phyloP scores from a whole-genome alignment of 2,888 invertebrate species.

The Mesoligia furuncula region DNA sequence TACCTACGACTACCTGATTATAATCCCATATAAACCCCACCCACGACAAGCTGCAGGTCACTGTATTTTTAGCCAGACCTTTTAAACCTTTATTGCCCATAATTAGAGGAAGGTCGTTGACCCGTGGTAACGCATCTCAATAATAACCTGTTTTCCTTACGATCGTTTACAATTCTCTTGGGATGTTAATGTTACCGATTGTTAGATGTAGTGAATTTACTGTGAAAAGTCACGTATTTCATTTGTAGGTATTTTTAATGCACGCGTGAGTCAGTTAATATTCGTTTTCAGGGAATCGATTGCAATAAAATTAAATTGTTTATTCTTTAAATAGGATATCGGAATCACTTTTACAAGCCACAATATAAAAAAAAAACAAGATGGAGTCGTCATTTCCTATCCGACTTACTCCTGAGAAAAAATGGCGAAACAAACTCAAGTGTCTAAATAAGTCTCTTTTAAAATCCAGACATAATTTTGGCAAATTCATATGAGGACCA shows the following conservation, averaged over 20 bases:
- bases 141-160: slow-evolving; percentile 55
- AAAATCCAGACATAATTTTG: no score
- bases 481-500: no score
- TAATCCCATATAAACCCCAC: neutral
- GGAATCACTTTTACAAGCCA: no score
- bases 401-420: no score
- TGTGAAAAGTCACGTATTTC: slow-evolving; percentile 22
- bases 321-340: no score
- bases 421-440: no score
- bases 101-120: slow-evolving; percentile 59
- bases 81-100: slow-evolving; percentile 57
- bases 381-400: no score
- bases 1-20: slow-evolving; percentile 21
- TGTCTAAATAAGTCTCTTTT: no score
- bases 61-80: slow-evolving; percentile 53
- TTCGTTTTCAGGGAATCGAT: neutral
- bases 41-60: slow-evolving; percentile 10
- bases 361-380: no score
- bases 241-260: slow-evolving; percentile 4
- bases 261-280: neutral
- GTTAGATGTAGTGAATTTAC: slow-evolving; percentile 19
- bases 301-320: neutral
- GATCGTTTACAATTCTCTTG: slow-evolving; percentile 39
- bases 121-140: slow-evolving; percentile 55
- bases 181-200: slow-evolving; percentile 37